A percentile compares a stretch with the other conserved stretches of the same genome.
Conservation (phyloP, 2,113 vertebrate species). For the Rhinolophus sinicus region DNA sequence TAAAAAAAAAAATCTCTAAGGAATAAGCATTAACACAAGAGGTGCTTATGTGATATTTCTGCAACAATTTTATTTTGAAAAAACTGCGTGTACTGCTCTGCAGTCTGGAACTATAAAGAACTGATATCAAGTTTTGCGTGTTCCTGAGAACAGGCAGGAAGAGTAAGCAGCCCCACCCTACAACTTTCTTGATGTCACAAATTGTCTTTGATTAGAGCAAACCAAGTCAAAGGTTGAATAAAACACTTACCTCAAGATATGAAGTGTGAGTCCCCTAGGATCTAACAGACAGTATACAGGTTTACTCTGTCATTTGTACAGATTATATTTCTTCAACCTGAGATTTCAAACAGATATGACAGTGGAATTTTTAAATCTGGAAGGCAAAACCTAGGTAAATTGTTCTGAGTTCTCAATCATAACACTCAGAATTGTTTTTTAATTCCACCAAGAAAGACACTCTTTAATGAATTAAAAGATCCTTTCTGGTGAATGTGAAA, state of each 20-base stretch:
- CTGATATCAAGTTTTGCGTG: neutral
- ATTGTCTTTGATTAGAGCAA: neutral
- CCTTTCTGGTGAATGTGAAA: constrained; percentile 26
- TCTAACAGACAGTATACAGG: neutral
- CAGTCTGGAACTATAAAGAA: neutral
- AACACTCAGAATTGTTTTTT: neutral
- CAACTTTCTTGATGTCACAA: neutral
- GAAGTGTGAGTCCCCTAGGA: neutral
- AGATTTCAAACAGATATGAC: constrained; percentile 15
- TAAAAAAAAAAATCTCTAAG: constrained; percentile 61
- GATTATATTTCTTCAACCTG: neutral
- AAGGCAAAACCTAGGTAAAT: neutral
- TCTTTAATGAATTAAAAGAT: constrained; percentile 27
- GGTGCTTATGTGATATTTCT: constrained; percentile 38
- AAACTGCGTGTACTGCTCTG: neutral
- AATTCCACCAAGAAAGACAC: constrained; percentile 33
- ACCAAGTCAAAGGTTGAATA: constrained; percentile 41
- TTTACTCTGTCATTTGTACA: neutral
- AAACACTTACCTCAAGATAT: neutral
- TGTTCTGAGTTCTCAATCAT: neutral
- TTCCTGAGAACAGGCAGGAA: constrained; percentile 4
- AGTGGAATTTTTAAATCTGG: constrained; percentile 35
- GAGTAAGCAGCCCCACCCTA: neutral
- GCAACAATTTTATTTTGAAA: constrained; percentile 31
- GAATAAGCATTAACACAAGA: constrained; percentile 54